These are phyloP conservation scores for Lumbricus terrestris DNA, from an alignment of 2,888 invertebrate genomes.

Conservation along the genomic window DNA sequence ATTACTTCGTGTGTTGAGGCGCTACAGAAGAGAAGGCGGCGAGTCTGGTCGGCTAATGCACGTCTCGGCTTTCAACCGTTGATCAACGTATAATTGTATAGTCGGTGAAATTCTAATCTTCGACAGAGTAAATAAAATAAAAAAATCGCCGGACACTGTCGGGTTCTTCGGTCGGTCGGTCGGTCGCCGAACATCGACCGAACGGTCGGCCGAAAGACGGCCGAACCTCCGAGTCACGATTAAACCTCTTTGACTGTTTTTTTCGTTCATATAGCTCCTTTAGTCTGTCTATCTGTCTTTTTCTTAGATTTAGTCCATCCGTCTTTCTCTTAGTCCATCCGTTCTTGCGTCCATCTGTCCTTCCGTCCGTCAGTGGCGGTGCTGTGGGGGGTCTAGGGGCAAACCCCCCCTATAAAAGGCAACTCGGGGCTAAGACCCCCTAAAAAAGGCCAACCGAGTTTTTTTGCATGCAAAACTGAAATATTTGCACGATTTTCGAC, in stretches of 20 bases:
- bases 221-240: background rate
- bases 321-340: background rate
- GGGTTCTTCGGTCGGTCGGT: background rate
- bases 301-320: background rate
- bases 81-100: background rate
- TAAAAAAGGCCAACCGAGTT: too few species aligned
- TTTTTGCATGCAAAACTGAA: too few species aligned
- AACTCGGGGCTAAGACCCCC: too few species aligned
- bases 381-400: too few species aligned
- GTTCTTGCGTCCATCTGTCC: background rate
- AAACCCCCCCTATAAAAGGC: too few species aligned
- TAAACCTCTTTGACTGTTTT: background rate
- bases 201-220: background rate
- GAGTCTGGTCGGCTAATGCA: background rate
- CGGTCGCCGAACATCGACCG: too few species aligned
- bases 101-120: background rate
- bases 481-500: too few species aligned
- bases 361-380: too few species aligned
- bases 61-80: background rate
- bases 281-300: background rate
- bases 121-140: background rate
- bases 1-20: background rate
- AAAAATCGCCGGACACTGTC: background rate
- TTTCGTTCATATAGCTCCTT: too few species aligned
- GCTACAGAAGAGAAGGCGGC: background rate